phyloP scores from a whole-genome alignment of 2,113 vertebrate genomes.

The Lophochroa leadbeateri region DNA sequence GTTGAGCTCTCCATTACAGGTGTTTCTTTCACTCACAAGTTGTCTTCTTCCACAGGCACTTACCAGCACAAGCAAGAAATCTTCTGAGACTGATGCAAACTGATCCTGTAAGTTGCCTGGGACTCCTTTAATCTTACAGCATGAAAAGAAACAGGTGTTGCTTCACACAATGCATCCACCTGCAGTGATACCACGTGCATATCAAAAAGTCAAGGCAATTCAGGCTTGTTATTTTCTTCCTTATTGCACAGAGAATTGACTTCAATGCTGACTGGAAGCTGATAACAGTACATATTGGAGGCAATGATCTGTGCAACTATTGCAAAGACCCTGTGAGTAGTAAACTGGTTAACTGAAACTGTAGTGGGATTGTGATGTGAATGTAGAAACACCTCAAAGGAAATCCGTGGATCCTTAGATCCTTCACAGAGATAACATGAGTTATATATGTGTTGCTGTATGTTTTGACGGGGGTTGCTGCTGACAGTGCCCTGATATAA shows the following conservation, averaged over 20 bases:
- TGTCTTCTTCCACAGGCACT: slow-evolving; percentile 74
- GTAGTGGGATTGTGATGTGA: not conserved
- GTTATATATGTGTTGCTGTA: not conserved
- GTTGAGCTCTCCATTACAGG: not conserved
- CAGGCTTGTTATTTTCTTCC: not conserved
- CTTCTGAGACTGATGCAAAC: slow-evolving; percentile 84
- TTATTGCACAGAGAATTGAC: slow-evolving; percentile 79
- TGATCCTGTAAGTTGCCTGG: slow-evolving; percentile 77
- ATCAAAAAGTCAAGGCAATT: not conserved
- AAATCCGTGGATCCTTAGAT: not conserved
- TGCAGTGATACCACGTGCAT: not conserved
- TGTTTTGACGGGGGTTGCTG: not conserved
- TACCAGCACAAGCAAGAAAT: slow-evolving; percentile 78
- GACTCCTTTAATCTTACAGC: not conserved
- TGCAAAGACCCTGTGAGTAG: slow-evolving; percentile 86
- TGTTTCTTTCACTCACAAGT: not conserved
- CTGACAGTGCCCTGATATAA: not conserved
- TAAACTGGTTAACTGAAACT: not conserved
- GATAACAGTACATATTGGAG: slow-evolving; percentile 87
- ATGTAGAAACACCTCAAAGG: not conserved
- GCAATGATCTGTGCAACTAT: slow-evolving; percentile 85
- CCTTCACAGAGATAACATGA: not conserved
- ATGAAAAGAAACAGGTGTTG: not conserved
- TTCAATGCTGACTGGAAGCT: slow-evolving; percentile 90
- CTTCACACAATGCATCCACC: not conserved